A percentile compares a stretch with the other conserved stretches of the same genome.
Conservation (phyloP, 1,140 invertebrate genomes). For the Adoxophyes honmai region DNA sequence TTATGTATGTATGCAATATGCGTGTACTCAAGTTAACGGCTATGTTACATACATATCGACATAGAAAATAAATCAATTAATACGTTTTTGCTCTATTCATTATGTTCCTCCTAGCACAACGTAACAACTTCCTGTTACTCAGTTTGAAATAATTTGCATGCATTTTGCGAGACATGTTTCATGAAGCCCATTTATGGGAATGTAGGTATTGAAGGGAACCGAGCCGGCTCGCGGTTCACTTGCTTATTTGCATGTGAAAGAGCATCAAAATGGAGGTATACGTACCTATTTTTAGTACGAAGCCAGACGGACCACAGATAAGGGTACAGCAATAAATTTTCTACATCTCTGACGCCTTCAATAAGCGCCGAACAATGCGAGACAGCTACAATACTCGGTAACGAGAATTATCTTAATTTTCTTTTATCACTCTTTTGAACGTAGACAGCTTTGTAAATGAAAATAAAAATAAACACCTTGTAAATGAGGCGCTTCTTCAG, state of each 20-base stretch:
- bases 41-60: too few species aligned
- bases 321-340: constrained; percentile 29
- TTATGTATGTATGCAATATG: too few species aligned
- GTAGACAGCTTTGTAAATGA: too few species aligned
- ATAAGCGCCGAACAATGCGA: constrained; percentile 13
- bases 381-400: constrained; percentile 7
- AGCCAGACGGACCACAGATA: constrained; percentile 19
- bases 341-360: constrained; percentile 21
- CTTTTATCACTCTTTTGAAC: neutral
- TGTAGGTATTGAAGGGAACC: constrained; percentile 28
- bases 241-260: constrained; percentile 59
- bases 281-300: constrained; percentile 26
- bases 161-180: constrained; percentile 50
- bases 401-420: constrained; percentile 13
- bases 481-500: neutral
- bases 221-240: constrained; percentile 33
- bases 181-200: constrained; percentile 38
- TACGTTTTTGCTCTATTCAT: too few species aligned
- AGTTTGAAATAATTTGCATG: constrained; percentile 20
- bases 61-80: too few species aligned
- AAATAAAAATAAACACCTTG: neutral
- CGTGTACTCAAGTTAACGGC: too few species aligned
- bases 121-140: too few species aligned
- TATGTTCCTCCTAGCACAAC: too few species aligned
- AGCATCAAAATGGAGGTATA: constrained; percentile 28